Base-by-base conservation (phyloP, 2,888 invertebrate genomes). In the Sarcophaga variegata region DNA sequence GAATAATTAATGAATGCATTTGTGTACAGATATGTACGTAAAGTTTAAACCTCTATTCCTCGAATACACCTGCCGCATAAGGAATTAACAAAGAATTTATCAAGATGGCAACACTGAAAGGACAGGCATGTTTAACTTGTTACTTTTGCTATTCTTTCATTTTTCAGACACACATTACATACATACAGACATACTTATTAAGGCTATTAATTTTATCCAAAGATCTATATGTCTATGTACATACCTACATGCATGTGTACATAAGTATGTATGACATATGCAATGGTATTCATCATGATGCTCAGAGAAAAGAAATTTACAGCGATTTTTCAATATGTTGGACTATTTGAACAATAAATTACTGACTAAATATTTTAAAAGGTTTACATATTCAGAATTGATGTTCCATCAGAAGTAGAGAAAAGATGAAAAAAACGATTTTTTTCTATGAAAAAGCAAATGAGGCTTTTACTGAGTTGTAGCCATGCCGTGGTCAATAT, bases 301-400 rank as follows among this genome's bases (percentile, higher is more conserved):
- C 25, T 75, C 17, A 37, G 17, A 49, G 3, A 67, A 6, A 69
- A 78, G 49, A 20, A 49, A 60, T n/a, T 60, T 60, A 22, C 20
- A 67, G 60, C 17, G 63, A 79, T 63, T 70, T 78, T 79, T 70
- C 62, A 70, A 70, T 79, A 54, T 49, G 11, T 63, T 5, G 12
- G 67, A 60, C 66, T 78, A 62, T 79, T 62, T 70, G 6, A 79
- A 79, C 54, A 14, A 63, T 79, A 79, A 80, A 72, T 80, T 80
- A 72, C 71, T 27, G 59, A 59, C 37, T 72, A 72, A 72, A 72
- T 72, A 60, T 60, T 72, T 54, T 5, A 72, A 71, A 72, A 49
- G 59, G 71, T 37, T 72, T 17, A 5, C 60, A 37, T 72, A 37
- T 27, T 60, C n/a, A 37, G 4, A 60, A 12, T 14, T 72, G 2